A percentile compares a stretch with the other conserved stretches of the same genome.
These are phyloP conservation scores for Cyanoliseus patagonus DNA, from an alignment of 2,113 vertebrate genomes.

Conservation along the genomic window DNA sequence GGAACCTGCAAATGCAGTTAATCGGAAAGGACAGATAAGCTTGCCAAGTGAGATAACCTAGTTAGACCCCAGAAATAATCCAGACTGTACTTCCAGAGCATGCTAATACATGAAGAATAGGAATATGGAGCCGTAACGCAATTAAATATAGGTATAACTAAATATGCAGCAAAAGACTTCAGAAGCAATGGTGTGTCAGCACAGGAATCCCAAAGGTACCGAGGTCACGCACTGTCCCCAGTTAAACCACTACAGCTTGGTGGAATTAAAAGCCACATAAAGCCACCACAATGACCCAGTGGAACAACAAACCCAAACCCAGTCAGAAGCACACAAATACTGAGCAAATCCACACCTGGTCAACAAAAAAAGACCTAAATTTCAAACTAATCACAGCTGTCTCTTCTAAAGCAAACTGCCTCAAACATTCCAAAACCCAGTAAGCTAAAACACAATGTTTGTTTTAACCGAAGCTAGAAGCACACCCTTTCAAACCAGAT, in stretches of 20 bases:
- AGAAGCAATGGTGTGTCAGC: not conserved
- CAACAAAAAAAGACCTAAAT: not conserved
- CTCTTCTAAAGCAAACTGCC: not conserved
- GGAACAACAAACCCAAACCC: not conserved
- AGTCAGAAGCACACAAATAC: not conserved
- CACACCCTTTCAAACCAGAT: not conserved
- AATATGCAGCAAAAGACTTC: constrained; percentile 37
- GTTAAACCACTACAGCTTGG: not conserved
- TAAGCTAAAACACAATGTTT: accelerated
- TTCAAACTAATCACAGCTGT: not conserved
- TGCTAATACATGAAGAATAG: constrained; percentile 43
- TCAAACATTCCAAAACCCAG: not conserved
- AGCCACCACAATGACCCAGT: not conserved
- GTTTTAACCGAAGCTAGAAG: not conserved
- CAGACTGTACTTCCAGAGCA: constrained; percentile 40
- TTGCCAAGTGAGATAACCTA: constrained; percentile 14
- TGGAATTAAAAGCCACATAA: not conserved
- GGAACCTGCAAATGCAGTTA: not conserved
- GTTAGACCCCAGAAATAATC: not conserved
- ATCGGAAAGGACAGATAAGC: not conserved
- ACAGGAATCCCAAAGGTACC: constrained; percentile 28
- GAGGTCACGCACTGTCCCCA: not conserved
- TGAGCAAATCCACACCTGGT: not conserved
- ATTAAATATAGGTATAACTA: constrained; percentile 59
- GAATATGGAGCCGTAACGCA: not conserved